Conservation (phyloP, 2,888 invertebrate species). For the Busseola fusca region DNA sequence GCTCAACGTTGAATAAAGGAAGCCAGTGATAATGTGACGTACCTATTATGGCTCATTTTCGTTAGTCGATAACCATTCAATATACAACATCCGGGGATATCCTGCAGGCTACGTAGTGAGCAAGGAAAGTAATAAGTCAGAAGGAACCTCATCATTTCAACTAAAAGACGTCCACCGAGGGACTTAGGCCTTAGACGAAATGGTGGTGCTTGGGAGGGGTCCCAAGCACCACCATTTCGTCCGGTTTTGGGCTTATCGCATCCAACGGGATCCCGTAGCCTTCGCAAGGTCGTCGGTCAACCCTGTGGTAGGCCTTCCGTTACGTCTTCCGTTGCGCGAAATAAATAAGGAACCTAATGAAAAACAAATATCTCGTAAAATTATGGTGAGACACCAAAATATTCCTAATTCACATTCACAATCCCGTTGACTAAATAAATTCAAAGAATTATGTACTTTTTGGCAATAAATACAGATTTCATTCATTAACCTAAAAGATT, state of each 20-base stretch:
- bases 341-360: background rate
- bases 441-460: slow-evolving; percentile 15
- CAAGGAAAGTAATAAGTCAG: background rate
- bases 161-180: too few relatives aligned
- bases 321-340: too few relatives aligned
- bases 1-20: background rate
- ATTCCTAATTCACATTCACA: background rate
- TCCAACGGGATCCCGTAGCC: too few relatives aligned
- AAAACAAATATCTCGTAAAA: background rate
- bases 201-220: too few relatives aligned
- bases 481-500: slow-evolving; percentile 51
- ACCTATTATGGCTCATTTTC: background rate
- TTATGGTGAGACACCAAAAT: background rate
- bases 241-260: too few relatives aligned
- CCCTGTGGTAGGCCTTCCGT: too few relatives aligned
- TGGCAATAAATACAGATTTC: slow-evolving; percentile 41
- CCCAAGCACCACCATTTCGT: too few relatives aligned
- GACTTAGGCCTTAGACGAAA: too few relatives aligned
- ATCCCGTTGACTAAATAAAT: slow-evolving; percentile 5
- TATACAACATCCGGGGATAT: background rate
- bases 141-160: background rate
- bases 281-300: too few relatives aligned
- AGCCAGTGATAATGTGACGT: background rate
- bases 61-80: background rate
- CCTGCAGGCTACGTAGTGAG: background rate